phyloP scores from a whole-genome alignment of 2,113 vertebrate species.

The Cichladusa arquata region DNA sequence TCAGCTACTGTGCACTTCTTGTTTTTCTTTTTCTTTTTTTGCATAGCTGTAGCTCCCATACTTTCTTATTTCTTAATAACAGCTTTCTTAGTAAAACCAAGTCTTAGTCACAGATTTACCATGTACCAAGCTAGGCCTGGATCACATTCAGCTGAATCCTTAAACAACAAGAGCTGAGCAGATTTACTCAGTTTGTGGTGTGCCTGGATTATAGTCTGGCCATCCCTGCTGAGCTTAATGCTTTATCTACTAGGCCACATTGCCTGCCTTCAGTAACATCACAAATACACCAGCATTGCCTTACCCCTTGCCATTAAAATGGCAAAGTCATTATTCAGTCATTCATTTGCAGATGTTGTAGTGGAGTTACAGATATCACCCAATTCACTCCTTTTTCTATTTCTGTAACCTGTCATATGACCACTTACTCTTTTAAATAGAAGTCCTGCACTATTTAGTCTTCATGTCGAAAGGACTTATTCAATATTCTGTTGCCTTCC shows the following conservation, averaged over 20 bases:
- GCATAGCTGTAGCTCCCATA: neutral
- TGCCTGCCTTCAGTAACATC: neutral
- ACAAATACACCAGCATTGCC: neutral
- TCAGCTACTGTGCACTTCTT: neutral
- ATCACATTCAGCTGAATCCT: neutral
- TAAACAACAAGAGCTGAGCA: neutral
- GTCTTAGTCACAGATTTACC: neutral
- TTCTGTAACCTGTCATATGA: neutral
- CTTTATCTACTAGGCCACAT: neutral
- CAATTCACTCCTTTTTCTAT: neutral
- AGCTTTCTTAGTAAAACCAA: neutral
- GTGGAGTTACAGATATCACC: neutral
- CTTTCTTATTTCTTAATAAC: neutral
- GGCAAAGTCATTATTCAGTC: neutral
- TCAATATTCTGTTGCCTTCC: neutral
- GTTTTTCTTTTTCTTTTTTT: neutral
- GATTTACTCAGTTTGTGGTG: neutral
- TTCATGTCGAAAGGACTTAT: neutral
- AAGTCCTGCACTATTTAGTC: neutral
- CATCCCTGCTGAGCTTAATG: neutral
- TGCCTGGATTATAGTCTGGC: neutral
- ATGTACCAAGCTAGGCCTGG: neutral
- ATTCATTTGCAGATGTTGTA: neutral
- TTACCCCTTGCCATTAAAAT: neutral
- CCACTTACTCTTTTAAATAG: neutral